phyloP scores from a whole-genome alignment of 2,113 vertebrate genomes.

The Grantiella picta region DNA sequence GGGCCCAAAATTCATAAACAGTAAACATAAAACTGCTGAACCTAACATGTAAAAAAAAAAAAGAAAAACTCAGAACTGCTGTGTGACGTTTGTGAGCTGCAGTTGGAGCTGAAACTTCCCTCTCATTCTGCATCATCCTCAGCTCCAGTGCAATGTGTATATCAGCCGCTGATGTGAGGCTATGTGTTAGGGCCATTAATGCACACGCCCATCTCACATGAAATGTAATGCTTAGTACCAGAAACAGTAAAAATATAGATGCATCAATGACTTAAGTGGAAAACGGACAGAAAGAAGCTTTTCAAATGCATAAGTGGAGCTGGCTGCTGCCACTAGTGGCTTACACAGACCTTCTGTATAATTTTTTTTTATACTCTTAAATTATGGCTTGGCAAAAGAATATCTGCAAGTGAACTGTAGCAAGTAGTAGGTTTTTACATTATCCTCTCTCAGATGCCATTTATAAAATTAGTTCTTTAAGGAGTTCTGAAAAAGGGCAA shows the following conservation, averaged over 20 bases:
- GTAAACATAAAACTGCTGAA: background rate
- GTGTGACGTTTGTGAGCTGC: background rate
- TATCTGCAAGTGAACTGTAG: background rate
- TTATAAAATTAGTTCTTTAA: background rate
- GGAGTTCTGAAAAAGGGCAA: background rate
- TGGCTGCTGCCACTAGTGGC: background rate
- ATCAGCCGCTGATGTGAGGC: background rate
- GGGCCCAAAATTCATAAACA: rapidly evolving
- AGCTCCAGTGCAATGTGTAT: background rate
- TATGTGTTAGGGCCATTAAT: background rate
- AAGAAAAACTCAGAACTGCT: background rate
- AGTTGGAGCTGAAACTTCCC: background rate
- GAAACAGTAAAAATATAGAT: background rate
- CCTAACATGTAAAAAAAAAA: background rate
- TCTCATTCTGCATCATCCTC: background rate
- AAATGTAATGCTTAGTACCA: background rate
- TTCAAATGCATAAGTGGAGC: background rate
- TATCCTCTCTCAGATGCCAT: background rate
- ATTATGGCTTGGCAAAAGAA: background rate
- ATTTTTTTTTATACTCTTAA: background rate
- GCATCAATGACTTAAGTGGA: background rate
- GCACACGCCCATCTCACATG: background rate
- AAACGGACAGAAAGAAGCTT: background rate
- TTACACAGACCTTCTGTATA: background rate
- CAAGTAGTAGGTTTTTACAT: background rate